These are phyloP conservation scores for Balearica regulorum DNA, from an alignment of 2,797 vertebrate genomes.

Conservation along the genomic window DNA sequence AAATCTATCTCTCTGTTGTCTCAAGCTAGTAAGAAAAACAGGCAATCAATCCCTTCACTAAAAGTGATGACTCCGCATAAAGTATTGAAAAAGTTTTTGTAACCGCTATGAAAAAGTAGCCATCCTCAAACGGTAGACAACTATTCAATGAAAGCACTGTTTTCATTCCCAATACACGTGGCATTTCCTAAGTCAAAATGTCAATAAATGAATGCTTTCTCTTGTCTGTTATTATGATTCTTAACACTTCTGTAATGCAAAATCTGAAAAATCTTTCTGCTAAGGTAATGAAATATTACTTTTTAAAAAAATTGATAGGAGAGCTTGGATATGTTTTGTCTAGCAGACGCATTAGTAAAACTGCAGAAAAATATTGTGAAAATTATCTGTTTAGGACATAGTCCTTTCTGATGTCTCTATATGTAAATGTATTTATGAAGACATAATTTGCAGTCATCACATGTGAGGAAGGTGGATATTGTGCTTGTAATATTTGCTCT, in stretches of 20 bases:
- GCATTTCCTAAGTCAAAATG: background rate
- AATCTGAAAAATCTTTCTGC: background rate
- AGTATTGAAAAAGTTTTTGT: background rate
- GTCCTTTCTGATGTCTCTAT: background rate
- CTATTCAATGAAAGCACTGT: background rate
- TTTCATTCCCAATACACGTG: background rate
- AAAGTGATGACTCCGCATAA: background rate
- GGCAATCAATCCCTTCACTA: background rate
- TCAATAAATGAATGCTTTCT: background rate
- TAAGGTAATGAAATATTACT: background rate
- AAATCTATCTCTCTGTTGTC: background rate
- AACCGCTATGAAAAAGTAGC: background rate
- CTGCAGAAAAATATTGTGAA: background rate
- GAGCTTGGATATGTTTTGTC: background rate
- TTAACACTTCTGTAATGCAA: background rate
- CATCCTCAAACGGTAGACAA: background rate
- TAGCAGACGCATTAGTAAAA: background rate
- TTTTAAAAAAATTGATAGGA: accelerated
- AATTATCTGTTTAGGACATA: background rate
- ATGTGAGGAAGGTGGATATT: background rate
- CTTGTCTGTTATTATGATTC: background rate
- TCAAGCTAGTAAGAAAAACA: background rate
- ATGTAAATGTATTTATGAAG: background rate
- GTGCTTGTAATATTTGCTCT: background rate
- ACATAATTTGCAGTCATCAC: background rate